phyloP scores from a whole-genome alignment of 1,140 invertebrate genomes.

The Periplaneta americana region DNA sequence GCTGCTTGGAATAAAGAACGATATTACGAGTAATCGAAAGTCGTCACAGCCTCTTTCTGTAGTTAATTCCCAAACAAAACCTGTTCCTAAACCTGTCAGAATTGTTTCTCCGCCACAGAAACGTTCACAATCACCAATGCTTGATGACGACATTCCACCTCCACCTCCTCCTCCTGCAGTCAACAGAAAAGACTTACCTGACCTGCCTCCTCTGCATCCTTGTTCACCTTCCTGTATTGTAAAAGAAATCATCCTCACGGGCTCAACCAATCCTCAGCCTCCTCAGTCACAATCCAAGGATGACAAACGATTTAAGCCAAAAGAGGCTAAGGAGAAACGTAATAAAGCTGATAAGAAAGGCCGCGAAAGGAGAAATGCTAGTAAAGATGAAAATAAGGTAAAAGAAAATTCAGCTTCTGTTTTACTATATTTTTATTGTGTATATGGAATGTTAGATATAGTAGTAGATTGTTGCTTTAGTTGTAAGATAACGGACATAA shows the following conservation, averaged over 20 bases:
- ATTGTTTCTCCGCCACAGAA: not conserved
- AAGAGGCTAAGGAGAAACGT: slow-evolving; percentile 36
- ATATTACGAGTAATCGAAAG: not conserved
- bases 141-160: not conserved
- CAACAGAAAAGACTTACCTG: not conserved
- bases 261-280: not conserved
- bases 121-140: not conserved
- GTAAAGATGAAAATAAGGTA: slow-evolving; percentile 26
- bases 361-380: slow-evolving; percentile 18
- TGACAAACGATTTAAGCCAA: slow-evolving; percentile 26
- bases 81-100: not conserved
- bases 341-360: slow-evolving; percentile 37
- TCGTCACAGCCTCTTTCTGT: not conserved
- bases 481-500: too few relatives aligned
- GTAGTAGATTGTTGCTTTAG: too few relatives aligned
- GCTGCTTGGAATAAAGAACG: not conserved
- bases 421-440: too few relatives aligned
- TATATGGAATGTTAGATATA: too few relatives aligned
- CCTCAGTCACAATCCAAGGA: slow-evolving; percentile 9
- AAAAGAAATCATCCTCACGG: not conserved
- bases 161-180: not conserved
- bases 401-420: too few relatives aligned
- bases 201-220: not conserved
- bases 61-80: not conserved
- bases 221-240: not conserved